phyloP scores from a whole-genome alignment of 2,888 invertebrate species.

The Resseliella maxima region DNA sequence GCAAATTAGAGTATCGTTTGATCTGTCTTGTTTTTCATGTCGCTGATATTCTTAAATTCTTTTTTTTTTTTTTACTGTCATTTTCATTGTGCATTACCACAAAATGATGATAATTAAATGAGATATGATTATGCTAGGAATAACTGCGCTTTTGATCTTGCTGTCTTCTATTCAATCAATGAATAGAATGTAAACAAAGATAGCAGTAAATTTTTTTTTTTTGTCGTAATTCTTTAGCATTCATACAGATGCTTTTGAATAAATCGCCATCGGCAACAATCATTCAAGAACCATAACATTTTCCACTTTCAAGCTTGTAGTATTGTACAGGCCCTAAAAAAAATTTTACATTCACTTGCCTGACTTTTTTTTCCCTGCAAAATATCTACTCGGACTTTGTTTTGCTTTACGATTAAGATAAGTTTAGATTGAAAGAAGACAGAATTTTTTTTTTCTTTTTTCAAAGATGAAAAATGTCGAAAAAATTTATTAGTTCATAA shows the following conservation, averaged over 20 bases:
- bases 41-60: not conserved
- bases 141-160: not conserved
- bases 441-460: too few species aligned
- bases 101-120: not conserved
- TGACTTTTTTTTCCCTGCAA: too few species aligned
- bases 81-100: not conserved
- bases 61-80: not conserved
- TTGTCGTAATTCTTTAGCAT: not conserved
- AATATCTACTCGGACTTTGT: not conserved
- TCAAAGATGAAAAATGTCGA: too few species aligned
- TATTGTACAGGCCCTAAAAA: too few species aligned
- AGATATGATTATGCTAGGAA: not conserved
- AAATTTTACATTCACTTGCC: too few species aligned
- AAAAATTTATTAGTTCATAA: too few species aligned
- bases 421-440: not conserved
- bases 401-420: not conserved
- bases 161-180: not conserved
- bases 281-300: not conserved
- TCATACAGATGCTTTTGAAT: not conserved
- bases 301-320: too few species aligned
- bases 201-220: conserved; percentile 25
- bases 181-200: not conserved
- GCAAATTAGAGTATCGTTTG: not conserved
- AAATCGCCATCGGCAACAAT: not conserved
- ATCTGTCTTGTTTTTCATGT: not conserved